These are phyloP conservation scores for Pollicipes pollicipes DNA, from an alignment of 1,140 invertebrate genomes.

Conservation along the genomic window DNA sequence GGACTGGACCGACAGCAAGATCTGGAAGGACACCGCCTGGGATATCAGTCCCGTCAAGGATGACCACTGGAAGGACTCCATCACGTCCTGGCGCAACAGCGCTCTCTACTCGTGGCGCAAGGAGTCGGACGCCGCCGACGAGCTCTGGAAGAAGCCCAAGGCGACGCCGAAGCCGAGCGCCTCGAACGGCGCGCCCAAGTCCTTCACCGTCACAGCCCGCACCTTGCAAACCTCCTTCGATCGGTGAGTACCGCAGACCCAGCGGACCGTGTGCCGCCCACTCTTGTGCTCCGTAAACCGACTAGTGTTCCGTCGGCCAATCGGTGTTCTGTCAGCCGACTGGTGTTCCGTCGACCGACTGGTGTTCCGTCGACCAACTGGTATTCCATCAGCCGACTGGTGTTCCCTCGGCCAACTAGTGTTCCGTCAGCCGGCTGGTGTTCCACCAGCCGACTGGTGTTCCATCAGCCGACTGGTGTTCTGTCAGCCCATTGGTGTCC, in stretches of 20 bases:
- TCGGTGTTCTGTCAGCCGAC: too few species aligned
- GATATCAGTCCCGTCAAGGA: not conserved
- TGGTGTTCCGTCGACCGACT: too few species aligned
- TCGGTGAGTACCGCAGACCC: not conserved
- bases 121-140: not conserved
- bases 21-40: not conserved
- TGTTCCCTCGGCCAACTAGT: too few species aligned
- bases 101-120: not conserved
- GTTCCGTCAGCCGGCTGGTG: too few species aligned
- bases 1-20: not conserved
- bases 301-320: too few species aligned
- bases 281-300: too few species aligned
- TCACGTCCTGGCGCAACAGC: not conserved
- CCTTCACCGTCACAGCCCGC: not conserved
- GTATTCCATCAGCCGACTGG: too few species aligned
- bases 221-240: not conserved
- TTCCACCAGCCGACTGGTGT: too few species aligned
- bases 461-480: too few species aligned
- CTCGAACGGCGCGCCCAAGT: not conserved
- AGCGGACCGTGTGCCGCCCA: too few species aligned
- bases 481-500: too few species aligned
- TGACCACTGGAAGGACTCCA: not conserved
- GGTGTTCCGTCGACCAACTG: too few species aligned
- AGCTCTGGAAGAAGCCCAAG: not conserved
- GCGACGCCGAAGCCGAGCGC: not conserved